A percentile compares a stretch with the other conserved stretches of the same genome.
Evolutionary conservation across 2,888 invertebrate species (phyloP).

Genomic region (Lucinisca nassula): DNA sequence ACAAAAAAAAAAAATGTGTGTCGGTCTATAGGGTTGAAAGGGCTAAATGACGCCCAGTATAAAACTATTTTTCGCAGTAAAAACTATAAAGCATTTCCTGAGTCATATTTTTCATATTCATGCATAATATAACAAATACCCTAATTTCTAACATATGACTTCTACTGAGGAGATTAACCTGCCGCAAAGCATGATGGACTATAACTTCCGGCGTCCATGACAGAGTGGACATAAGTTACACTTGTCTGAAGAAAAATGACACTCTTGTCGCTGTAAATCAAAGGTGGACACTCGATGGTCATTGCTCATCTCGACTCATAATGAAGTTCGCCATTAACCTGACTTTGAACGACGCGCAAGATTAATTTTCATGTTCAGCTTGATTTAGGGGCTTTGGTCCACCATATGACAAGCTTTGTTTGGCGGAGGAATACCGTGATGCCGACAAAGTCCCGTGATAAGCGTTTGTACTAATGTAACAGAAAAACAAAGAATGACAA

Average conservation of each 20-base stretch:
- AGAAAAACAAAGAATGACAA: too few species aligned
- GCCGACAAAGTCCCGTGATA: too few species aligned
- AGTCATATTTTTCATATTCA: slow-evolving; percentile 10
- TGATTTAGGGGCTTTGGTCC: slow-evolving; percentile 46
- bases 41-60: too few species aligned
- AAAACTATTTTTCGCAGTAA: too few species aligned
- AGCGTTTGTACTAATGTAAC: too few species aligned
- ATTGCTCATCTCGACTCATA: slow-evolving; percentile 61
- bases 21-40: too few species aligned
- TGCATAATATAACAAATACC: not conserved
- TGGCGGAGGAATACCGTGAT: not conserved
- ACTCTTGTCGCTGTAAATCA: slow-evolving; percentile 65
- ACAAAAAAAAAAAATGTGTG: too few species aligned
- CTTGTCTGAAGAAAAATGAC: slow-evolving; percentile 54
- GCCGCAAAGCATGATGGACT: slow-evolving; percentile 19
- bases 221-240: slow-evolving; percentile 19
- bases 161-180: slow-evolving; percentile 3
- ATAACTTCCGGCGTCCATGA: slow-evolving; percentile 12
- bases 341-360: slow-evolving; percentile 60
- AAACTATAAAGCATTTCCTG: not conserved
- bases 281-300: slow-evolving; percentile 64
- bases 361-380: slow-evolving; percentile 42
- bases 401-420: slow-evolving; percentile 29
- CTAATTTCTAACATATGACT: not conserved
- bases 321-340: slow-evolving; percentile 61